phyloP scores from a whole-genome alignment of 2,113 vertebrate genomes.

The Macrotis lagotis region DNA sequence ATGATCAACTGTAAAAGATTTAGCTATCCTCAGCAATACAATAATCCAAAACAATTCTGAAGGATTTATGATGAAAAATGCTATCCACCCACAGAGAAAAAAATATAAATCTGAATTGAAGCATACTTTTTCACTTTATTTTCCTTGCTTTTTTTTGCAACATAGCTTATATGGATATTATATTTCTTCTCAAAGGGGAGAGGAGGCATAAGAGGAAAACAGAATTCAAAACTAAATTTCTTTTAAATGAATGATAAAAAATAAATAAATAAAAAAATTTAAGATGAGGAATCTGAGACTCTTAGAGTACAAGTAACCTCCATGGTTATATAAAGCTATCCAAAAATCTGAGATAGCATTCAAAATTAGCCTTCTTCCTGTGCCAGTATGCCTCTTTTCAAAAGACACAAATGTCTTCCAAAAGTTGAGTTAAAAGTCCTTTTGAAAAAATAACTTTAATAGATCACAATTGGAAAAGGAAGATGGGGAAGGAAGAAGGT shows the following conservation, averaged over 20 bases:
- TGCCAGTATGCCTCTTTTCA: not conserved
- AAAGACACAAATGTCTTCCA: not conserved
- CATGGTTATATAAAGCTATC: not conserved
- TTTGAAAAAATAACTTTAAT: not conserved
- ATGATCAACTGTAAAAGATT: not conserved
- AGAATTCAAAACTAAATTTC: not conserved
- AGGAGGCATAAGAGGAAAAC: not conserved
- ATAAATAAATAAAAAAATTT: not conserved
- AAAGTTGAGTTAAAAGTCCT: not conserved
- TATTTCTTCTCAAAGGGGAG: not conserved
- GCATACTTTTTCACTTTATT: not conserved
- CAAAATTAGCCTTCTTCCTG: not conserved
- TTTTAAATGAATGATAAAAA: not conserved
- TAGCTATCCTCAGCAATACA: not conserved
- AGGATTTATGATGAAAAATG: not conserved
- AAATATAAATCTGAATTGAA: not conserved
- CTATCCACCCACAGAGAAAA: not conserved
- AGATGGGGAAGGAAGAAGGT: not conserved
- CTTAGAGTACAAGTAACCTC: not conserved
- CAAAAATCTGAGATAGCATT: not conserved
- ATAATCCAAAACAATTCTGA: not conserved
- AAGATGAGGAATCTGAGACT: not conserved
- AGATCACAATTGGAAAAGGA: slow-evolving; percentile 22
- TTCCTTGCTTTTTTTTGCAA: not conserved
- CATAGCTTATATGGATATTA: not conserved